These are phyloP conservation scores for Hypomecis punctinalis DNA, from an alignment of 2,888 invertebrate species.

Conservation along the genomic window DNA sequence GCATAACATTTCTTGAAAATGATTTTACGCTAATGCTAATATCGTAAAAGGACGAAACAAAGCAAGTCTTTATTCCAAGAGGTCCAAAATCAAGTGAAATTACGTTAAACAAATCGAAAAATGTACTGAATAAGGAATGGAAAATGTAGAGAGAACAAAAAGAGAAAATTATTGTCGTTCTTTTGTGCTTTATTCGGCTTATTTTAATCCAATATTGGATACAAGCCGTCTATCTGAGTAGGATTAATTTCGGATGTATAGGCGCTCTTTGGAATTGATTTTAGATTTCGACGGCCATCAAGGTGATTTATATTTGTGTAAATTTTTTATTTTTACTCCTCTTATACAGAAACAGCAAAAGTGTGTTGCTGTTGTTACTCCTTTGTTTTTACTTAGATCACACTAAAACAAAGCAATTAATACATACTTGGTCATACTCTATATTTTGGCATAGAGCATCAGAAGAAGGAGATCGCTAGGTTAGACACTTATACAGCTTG, in stretches of 20 bases:
- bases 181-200: constrained; percentile 52
- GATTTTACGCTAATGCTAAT: constrained; percentile 38
- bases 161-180: constrained; percentile 55
- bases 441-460: no score
- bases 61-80: constrained; percentile 44
- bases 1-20: constrained; percentile 31
- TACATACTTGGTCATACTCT: no score
- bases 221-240: constrained; percentile 40
- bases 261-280: constrained; percentile 25
- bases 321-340: not conserved
- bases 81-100: constrained; percentile 67
- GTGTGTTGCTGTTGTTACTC: no score
- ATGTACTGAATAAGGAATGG: constrained; percentile 49
- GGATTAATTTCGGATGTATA: constrained; percentile 39
- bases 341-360: no score
- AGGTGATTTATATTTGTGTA: constrained; percentile 10
- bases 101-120: constrained; percentile 57
- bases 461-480: no score
- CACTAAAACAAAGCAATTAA: no score
- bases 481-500: no score
- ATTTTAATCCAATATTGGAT: constrained; percentile 55
- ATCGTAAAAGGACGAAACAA: constrained; percentile 52
- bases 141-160: constrained; percentile 49
- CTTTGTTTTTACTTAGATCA: no score
- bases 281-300: constrained; percentile 18